These are phyloP conservation scores for Phrixothrix hirtus DNA, from an alignment of 2,888 invertebrate species.

Conservation along the genomic window DNA sequence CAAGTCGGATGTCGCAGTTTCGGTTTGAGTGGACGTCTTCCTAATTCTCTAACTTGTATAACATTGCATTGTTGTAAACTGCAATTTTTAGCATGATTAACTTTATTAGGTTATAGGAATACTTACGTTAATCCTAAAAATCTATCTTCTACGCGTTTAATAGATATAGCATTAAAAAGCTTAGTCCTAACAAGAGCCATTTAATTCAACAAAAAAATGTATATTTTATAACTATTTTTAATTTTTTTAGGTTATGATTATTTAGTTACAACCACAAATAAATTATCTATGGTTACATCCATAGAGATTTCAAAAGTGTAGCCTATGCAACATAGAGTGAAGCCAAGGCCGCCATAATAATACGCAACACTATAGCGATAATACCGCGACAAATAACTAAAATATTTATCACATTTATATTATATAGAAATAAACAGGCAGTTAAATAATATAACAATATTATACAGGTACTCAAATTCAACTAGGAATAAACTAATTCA, in stretches of 20 bases:
- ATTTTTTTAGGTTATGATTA: neutral
- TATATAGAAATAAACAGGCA: too few relatives aligned
- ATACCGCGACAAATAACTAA: too few relatives aligned
- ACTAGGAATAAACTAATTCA: too few relatives aligned
- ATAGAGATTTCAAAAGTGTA: too few relatives aligned
- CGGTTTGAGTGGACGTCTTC: constrained; percentile 57
- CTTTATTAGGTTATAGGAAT: neutral
- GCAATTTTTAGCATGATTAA: neutral
- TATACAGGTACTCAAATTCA: too few relatives aligned
- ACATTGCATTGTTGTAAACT: constrained; percentile 21
- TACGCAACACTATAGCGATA: too few relatives aligned
- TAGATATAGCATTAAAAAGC: constrained; percentile 1
- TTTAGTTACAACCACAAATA: neutral
- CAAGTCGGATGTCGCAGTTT: constrained; percentile 73
- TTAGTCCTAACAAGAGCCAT: constrained; percentile 13
- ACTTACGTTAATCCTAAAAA: constrained; percentile 40
- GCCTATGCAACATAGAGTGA: too few relatives aligned
- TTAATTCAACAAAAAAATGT: neutral
- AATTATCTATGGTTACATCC: too few relatives aligned
- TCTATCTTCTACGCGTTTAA: constrained; percentile 40
- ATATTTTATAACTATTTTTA: neutral
- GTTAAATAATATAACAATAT: too few relatives aligned
- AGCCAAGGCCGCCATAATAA: too few relatives aligned
- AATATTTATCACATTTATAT: too few relatives aligned
- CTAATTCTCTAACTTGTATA: constrained; percentile 42